Conservation (phyloP, 30 jellyfish, hydroid and myxozoan species). For the Rhopilema esculentum region DNA sequence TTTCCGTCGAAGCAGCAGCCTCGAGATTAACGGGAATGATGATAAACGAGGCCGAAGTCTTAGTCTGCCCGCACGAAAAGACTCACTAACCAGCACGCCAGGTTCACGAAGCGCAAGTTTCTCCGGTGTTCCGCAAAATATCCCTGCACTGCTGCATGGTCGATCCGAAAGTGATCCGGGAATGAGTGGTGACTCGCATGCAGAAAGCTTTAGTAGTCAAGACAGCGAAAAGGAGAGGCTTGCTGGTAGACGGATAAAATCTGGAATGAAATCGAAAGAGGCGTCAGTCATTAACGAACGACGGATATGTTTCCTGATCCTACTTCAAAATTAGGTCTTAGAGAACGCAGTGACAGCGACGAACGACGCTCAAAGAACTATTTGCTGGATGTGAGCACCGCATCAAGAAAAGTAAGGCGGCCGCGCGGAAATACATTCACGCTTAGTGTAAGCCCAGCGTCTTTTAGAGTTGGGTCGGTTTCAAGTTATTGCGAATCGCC, state of each 20-base stretch:
- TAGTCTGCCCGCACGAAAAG: constrained; percentile 70
- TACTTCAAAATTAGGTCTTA: constrained; percentile 50
- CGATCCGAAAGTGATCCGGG: constrained; percentile 96
- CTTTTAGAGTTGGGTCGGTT: constrained; percentile 68
- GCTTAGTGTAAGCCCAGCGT: constrained; percentile 86
- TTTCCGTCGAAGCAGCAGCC: constrained; percentile 19
- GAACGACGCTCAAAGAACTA: constrained; percentile 85
- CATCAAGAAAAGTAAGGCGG: constrained; percentile 74
- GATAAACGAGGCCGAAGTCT: constrained; percentile 88
- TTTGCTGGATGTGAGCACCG: constrained; percentile 70
- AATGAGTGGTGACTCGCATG: constrained; percentile 66
- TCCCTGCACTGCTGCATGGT: constrained; percentile 17
- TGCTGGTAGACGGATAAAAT: neutral
- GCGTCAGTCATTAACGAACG: constrained; percentile 10
- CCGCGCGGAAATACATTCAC: constrained; percentile 87
- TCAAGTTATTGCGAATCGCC: constrained; percentile 84
- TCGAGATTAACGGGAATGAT: constrained; percentile 34
- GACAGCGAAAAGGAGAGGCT: constrained; percentile 64
- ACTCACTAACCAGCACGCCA: constrained; percentile 23
- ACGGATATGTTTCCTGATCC: constrained; percentile 22
- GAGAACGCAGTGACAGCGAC: constrained; percentile 82
- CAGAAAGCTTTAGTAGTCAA: constrained; percentile 81
- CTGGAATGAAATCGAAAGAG: constrained; percentile 7
- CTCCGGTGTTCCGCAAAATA: constrained; percentile 75
- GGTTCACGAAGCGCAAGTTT: constrained; percentile 94